Evolutionary conservation across 2,113 vertebrate species (phyloP).

Genomic region (Lichenostomus cassidix): DNA sequence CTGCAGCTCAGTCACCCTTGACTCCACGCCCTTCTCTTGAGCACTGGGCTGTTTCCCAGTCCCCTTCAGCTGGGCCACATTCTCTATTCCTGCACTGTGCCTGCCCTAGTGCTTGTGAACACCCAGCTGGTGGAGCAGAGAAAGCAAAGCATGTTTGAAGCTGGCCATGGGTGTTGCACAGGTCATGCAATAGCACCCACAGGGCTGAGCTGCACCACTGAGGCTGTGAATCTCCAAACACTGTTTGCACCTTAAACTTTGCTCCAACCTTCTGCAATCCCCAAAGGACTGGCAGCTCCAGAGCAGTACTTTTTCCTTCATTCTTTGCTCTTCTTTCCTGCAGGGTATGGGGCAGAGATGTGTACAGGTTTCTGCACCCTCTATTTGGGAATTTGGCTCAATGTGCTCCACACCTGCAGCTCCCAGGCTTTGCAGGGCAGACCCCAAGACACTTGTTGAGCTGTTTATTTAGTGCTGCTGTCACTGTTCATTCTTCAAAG

Average conservation of each 20-base stretch:
- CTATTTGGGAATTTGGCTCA: background rate
- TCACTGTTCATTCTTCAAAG: background rate
- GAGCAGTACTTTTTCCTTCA: background rate
- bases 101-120: background rate
- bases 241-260: background rate
- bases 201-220: background rate
- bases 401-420: background rate
- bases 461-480: background rate
- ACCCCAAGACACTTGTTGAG: background rate
- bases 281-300: background rate
- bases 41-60: background rate
- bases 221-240: background rate
- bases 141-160: background rate
- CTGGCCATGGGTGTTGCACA: background rate
- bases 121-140: background rate
- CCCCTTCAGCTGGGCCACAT: background rate
- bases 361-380: background rate
- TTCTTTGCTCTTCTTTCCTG: background rate
- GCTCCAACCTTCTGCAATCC: background rate
- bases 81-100: background rate
- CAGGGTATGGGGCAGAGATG: background rate
- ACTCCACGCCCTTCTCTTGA: background rate
- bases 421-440: background rate
- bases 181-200: background rate
- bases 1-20: background rate